phyloP scores from a whole-genome alignment of 2,888 invertebrate genomes.

The Matsumyia berberina region DNA sequence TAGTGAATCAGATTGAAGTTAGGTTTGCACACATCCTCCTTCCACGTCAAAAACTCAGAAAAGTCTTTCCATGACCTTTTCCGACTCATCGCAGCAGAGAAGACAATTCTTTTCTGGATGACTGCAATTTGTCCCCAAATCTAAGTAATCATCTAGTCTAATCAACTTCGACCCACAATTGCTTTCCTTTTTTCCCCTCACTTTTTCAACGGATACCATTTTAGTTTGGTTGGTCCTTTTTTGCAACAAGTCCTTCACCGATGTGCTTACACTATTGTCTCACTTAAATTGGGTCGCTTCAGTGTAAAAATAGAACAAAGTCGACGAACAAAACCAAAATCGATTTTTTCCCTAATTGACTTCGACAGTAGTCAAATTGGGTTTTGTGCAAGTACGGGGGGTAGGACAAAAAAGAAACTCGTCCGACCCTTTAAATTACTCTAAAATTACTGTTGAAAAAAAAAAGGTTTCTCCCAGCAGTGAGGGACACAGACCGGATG shows the following conservation, averaged over 20 bases:
- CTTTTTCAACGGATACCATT: background rate
- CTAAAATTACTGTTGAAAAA: slow-evolving; percentile 61
- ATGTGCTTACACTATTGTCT: slow-evolving; percentile 41
- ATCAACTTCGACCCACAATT: slow-evolving; percentile 51
- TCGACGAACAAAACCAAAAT: slow-evolving; percentile 24
- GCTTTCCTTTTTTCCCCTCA: slow-evolving; percentile 5
- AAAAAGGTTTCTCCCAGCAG: slow-evolving; percentile 36
- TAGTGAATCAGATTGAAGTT: slow-evolving; percentile 43
- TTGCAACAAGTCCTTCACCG: slow-evolving; percentile 51
- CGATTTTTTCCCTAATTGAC: slow-evolving; percentile 71
- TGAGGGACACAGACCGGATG: slow-evolving; percentile 34
- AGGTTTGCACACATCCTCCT: slow-evolving; percentile 12
- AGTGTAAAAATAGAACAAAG: slow-evolving; percentile 45
- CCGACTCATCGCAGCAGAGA: background rate
- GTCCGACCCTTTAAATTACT: slow-evolving; percentile 65
- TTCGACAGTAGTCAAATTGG: slow-evolving; percentile 62
- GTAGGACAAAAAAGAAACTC: slow-evolving; percentile 40
- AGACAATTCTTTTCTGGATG: slow-evolving; percentile 17
- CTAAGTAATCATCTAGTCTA: slow-evolving; percentile 51
- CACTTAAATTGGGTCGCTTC: slow-evolving; percentile 50
- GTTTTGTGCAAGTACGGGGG: slow-evolving; percentile 40
- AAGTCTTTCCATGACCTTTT: slow-evolving; percentile 8
- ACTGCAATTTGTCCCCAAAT: slow-evolving; percentile 49
- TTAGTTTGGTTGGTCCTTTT: slow-evolving; percentile 12
- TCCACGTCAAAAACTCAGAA: no score